Evolutionary conservation across 2,113 vertebrate species (phyloP).

Genomic region (Sphaerodactylus townsendi): DNA sequence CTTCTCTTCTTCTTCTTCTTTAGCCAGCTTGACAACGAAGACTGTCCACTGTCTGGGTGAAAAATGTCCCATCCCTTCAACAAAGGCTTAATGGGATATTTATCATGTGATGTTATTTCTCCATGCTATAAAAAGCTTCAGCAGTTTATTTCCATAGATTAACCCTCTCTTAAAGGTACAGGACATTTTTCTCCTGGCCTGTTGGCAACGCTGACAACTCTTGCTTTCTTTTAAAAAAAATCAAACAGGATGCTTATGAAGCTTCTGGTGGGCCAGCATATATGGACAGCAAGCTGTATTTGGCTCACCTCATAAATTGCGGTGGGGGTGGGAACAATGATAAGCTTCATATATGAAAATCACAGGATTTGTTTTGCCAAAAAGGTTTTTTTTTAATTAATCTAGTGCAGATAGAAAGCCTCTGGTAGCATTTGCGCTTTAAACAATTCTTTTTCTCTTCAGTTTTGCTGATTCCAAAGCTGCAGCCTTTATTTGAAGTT

Average conservation of each 20-base stretch:
- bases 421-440: not conserved
- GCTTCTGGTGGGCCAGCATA: not conserved
- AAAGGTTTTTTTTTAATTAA: not conserved
- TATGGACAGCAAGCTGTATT: not conserved
- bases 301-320: not conserved
- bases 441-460: not conserved
- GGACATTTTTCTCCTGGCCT: too few relatives aligned
- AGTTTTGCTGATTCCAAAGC: not conserved
- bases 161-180: too few relatives aligned
- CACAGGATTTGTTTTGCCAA: not conserved
- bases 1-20: too few relatives aligned
- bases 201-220: not conserved
- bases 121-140: too few relatives aligned
- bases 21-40: too few relatives aligned
- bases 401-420: not conserved
- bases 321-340: not conserved
- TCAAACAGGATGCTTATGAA: not conserved
- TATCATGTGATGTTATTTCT: too few relatives aligned
- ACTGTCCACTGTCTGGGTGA: not conserved
- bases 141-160: too few relatives aligned
- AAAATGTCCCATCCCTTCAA: too few relatives aligned
- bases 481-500: not conserved
- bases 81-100: too few relatives aligned
- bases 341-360: not conserved
- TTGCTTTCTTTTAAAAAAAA: not conserved